Conservation (phyloP, 2,888 invertebrate genomes). For the Amblyjoppa fuscipennis region DNA sequence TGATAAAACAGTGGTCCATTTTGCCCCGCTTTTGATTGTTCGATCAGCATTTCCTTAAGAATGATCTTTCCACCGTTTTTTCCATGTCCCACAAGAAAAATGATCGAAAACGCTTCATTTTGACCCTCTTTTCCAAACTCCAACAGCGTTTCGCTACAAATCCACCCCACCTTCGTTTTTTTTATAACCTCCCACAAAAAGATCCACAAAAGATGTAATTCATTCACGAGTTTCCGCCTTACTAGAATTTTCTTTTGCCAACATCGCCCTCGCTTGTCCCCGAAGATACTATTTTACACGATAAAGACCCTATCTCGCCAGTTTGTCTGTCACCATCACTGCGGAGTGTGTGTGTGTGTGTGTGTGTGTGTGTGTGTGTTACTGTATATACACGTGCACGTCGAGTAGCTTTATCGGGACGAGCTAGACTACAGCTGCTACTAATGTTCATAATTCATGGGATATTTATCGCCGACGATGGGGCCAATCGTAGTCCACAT, state of each 20-base stretch:
- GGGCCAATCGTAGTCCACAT: slow-evolving; percentile 8
- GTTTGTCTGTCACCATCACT: background rate
- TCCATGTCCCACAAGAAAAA: too few species aligned
- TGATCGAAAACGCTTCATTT: too few species aligned
- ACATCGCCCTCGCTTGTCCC: background rate
- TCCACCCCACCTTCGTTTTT: too few species aligned
- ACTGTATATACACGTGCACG: background rate
- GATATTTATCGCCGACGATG: slow-evolving; percentile 58
- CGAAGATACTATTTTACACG: background rate
- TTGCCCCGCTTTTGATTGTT: too few species aligned
- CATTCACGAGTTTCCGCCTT: background rate
- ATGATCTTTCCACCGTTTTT: background rate
- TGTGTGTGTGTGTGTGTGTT: background rate
- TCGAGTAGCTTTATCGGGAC: slow-evolving; percentile 47
- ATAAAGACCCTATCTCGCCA: background rate
- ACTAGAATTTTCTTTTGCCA: background rate
- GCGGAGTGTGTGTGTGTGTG: background rate
- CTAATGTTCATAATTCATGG: slow-evolving; percentile 62
- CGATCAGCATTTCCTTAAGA: too few species aligned
- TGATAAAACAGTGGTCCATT: too few species aligned
- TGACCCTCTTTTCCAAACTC: too few species aligned
- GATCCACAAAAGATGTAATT: too few species aligned
- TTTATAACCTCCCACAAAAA: too few species aligned
- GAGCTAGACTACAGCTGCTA: slow-evolving; percentile 44
- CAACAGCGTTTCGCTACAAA: too few species aligned